These are phyloP conservation scores for Adoxophyes honmai DNA, from an alignment of 1,140 invertebrate genomes.

Conservation along the genomic window DNA sequence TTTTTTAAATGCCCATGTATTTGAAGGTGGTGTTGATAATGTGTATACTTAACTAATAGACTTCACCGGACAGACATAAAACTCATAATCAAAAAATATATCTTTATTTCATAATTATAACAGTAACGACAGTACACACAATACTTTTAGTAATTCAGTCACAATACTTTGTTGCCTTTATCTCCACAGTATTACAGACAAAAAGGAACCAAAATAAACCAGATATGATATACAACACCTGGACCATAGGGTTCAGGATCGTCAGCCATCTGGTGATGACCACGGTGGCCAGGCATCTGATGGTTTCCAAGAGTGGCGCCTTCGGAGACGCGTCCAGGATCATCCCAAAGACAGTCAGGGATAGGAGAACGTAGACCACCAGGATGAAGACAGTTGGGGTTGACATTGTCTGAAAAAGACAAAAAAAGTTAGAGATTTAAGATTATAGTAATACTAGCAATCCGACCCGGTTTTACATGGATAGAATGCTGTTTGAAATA, in stretches of 20 bases:
- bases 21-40: no score
- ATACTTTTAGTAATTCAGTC: slow-evolving; percentile 16
- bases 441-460: background rate
- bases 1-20: no score
- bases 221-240: slow-evolving; percentile 59
- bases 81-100: no score
- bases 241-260: slow-evolving; percentile 32
- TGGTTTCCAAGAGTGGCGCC: slow-evolving; percentile 69
- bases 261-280: slow-evolving; percentile 39
- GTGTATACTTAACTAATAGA: no score
- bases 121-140: no score
- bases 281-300: slow-evolving; percentile 65
- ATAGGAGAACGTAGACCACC: slow-evolving; percentile 79
- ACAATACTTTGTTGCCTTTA: slow-evolving; percentile 27
- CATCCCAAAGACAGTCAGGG: slow-evolving; percentile 81
- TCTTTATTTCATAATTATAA: no score
- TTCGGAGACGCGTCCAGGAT: slow-evolving; percentile 78
- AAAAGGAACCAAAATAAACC: slow-evolving; percentile 65
- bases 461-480: no score
- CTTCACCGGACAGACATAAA: no score
- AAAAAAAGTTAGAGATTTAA: slow-evolving; percentile 1
- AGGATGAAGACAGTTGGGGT: slow-evolving; percentile 68
- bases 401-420: slow-evolving; percentile 75
- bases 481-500: no score
- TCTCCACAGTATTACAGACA: slow-evolving; percentile 30